Percentiles rank a stretch among this genome's conserved stretches.
These are phyloP conservation scores for Bombyx mori DNA, from an alignment of 1,140 invertebrate genomes.

Conservation along the genomic window ASM3026992v2 NC_085107.1:9439001-9439500, in stretches of 20 bases:
- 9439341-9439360: neutral
- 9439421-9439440: constrained; percentile 19
- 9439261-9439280: neutral
- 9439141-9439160: neutral
- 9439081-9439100: neutral
- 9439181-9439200: constrained; percentile 3
- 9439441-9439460: constrained; percentile 50
- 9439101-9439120: constrained; percentile 3
- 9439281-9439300: too few relatives aligned
- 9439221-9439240: constrained; percentile 1
- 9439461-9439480: constrained; percentile 55
- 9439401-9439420: constrained; percentile 14
- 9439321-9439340: too few relatives aligned
- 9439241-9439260: constrained; percentile 5
- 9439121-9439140: neutral
- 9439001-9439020: constrained; percentile 55
- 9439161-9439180: constrained; percentile 1
- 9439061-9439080: neutral
- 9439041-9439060: constrained; percentile 11
- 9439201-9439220: neutral
- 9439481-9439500: constrained; percentile 49
- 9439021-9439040: constrained; percentile 29
- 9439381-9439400: constrained; percentile 5
- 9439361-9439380: neutral
- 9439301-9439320: too few relatives aligned